Percentiles rank a stretch among this genome's conserved stretches.
These are phyloP conservation scores for Henricia sp. DNA, from an alignment of 53 echinoderm and acorn worm genomes.

Conservation along the genomic window DNA sequence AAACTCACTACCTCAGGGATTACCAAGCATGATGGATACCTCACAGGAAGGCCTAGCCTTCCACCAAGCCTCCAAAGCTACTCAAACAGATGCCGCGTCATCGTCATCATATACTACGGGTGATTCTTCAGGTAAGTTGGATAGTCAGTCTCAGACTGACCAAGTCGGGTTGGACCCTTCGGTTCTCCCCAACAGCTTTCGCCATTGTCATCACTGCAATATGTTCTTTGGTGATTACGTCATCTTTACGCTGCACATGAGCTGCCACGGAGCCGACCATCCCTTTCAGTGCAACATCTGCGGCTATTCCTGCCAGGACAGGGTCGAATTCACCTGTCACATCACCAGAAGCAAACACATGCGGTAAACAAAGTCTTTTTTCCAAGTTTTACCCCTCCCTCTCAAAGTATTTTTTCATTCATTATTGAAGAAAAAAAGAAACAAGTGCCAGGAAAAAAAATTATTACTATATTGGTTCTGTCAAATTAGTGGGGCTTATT, in stretches of 20 bases:
- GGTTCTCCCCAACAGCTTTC: constrained; percentile 40
- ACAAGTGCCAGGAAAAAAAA: constrained; percentile 8
- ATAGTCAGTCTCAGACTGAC: constrained; percentile 71
- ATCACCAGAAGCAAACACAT: constrained; percentile 96
- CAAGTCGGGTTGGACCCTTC: constrained; percentile 57
- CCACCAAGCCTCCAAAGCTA: constrained; percentile 38
- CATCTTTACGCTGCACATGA: constrained; percentile 99
- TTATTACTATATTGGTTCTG: neutral
- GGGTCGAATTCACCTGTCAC: constrained; percentile 99
- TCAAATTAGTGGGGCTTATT: neutral
- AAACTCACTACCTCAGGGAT: constrained; percentile 19
- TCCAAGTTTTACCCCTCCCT: neutral
- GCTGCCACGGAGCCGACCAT: constrained; percentile 89
- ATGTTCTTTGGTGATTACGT: constrained; percentile 94
- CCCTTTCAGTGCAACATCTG: constrained; percentile 99
- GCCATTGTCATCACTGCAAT: constrained; percentile 95
- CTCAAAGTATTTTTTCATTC: neutral
- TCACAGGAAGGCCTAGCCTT: neutral
- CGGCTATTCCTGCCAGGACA: constrained; percentile 92
- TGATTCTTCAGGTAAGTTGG: constrained; percentile 62
- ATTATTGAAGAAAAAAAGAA: no score
- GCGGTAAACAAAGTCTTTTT: constrained; percentile 56
- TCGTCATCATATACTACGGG: constrained; percentile 2
- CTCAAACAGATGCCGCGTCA: constrained; percentile 51
- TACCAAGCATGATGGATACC: constrained; percentile 23